These are phyloP conservation scores for Chelonoidis abingdonii DNA, from an alignment of 2,113 vertebrate species.

Conservation along the genomic window DNA sequence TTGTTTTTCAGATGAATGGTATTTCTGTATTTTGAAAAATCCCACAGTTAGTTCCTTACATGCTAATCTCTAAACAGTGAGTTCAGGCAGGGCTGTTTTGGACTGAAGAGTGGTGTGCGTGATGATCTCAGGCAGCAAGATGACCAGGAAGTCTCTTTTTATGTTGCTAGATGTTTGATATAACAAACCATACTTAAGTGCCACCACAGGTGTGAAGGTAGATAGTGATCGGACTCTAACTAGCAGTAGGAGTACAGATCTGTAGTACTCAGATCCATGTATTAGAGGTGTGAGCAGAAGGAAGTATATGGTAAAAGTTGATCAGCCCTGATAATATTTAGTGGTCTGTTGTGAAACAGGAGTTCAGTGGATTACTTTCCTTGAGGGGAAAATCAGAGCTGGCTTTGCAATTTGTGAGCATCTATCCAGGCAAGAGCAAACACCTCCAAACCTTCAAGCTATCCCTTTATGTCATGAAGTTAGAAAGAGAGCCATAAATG, in stretches of 20 bases:
- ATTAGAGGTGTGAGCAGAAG: not conserved
- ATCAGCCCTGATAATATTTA: not conserved
- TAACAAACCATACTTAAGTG: not conserved
- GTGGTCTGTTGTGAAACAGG: not conserved
- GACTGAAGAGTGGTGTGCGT: not conserved
- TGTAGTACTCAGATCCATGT: not conserved
- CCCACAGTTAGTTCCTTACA: not conserved
- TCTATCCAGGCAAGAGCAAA: not conserved
- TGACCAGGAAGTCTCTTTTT: fast-evolving
- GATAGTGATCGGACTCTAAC: not conserved
- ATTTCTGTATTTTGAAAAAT: not conserved
- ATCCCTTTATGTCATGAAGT: not conserved
- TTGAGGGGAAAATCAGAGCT: not conserved
- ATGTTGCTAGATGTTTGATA: not conserved
- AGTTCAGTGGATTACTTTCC: fast-evolving
- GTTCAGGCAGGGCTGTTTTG: not conserved
- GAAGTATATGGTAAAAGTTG: not conserved
- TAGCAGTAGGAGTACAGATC: not conserved
- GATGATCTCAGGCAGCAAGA: not conserved
- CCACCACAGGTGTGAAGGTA: not conserved
- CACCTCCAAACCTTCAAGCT: not conserved
- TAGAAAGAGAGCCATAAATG: not conserved
- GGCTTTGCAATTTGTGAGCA: not conserved
- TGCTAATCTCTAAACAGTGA: not conserved
- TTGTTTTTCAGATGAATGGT: not conserved